Percentiles rank a stretch among this genome's conserved stretches.
phyloP scores from a whole-genome alignment of 1,140 invertebrate species.

The Achatina immaculata region DNA sequence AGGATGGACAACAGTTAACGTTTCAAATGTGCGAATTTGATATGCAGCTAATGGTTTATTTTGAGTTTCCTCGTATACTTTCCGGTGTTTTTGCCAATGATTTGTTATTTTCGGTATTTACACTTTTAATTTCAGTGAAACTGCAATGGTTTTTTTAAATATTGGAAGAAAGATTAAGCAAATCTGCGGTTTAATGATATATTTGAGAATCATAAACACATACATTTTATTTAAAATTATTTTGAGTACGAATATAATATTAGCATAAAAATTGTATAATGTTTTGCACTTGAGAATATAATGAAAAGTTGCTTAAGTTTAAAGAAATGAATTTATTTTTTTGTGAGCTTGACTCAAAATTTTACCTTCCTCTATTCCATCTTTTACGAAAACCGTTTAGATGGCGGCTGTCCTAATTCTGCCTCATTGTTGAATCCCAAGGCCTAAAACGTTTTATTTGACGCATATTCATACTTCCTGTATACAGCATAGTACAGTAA shows the following conservation, averaged over 20 bases:
- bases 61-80: no score
- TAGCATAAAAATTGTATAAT: no score
- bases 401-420: conserved; percentile 14
- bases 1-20: no score
- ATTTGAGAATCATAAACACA: not conserved
- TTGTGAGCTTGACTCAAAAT: not conserved
- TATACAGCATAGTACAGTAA: not conserved
- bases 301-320: no score
- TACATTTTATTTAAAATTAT: no score
- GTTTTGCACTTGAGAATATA: no score
- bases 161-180: not conserved
- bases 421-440: not conserved
- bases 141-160: not conserved
- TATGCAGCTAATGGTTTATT: no score
- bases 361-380: not conserved
- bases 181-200: not conserved
- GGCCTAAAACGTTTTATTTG: not conserved
- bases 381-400: not conserved
- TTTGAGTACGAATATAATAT: no score
- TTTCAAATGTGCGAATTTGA: no score
- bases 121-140: not conserved
- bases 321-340: no score
- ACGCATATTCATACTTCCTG: not conserved
- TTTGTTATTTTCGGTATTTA: no score
- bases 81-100: no score